phyloP scores from a whole-genome alignment of 30 jellyfish, hydroid and myxozoan genomes.

The Cassiopea andromeda region DNA sequence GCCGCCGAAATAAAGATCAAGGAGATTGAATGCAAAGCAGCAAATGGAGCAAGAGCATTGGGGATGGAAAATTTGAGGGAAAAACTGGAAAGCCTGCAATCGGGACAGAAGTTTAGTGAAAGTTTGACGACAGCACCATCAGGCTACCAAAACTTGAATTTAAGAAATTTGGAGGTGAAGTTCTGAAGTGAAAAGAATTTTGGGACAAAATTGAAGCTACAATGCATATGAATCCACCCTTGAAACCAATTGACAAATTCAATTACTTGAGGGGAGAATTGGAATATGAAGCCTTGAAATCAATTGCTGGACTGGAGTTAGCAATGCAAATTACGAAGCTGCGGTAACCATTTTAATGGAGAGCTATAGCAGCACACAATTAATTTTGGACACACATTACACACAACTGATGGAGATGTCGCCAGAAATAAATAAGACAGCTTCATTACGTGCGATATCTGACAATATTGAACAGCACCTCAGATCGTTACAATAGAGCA shows the following conservation, averaged over 20 bases:
- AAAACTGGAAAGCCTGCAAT: no score
- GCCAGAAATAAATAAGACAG: neutral
- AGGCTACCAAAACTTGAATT: no score
- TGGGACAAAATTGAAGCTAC: no score
- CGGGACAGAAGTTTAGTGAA: no score
- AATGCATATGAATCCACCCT: no score
- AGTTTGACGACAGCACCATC: no score
- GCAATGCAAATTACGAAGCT: slow-evolving; percentile 5
- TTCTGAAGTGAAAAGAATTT: no score
- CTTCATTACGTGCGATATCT: slow-evolving; percentile 6
- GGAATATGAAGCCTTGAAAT: neutral
- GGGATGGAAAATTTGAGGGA: neutral
- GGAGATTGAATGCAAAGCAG: neutral
- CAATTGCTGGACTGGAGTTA: slow-evolving; percentile 2
- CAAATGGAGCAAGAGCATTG: neutral
- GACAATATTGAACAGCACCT: slow-evolving; percentile 22
- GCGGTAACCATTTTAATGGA: neutral
- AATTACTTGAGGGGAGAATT: neutral
- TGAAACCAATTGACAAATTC: no score
- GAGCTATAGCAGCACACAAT: neutral
- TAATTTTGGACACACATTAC: slow-evolving; percentile 4
- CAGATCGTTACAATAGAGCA: slow-evolving; percentile 6
- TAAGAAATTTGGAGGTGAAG: no score
- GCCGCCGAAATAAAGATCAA: neutral
- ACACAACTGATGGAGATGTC: slow-evolving; percentile 9